Conservation (phyloP, 2,797 vertebrate species). For the Hyperoplus lanceolatus region DNA sequence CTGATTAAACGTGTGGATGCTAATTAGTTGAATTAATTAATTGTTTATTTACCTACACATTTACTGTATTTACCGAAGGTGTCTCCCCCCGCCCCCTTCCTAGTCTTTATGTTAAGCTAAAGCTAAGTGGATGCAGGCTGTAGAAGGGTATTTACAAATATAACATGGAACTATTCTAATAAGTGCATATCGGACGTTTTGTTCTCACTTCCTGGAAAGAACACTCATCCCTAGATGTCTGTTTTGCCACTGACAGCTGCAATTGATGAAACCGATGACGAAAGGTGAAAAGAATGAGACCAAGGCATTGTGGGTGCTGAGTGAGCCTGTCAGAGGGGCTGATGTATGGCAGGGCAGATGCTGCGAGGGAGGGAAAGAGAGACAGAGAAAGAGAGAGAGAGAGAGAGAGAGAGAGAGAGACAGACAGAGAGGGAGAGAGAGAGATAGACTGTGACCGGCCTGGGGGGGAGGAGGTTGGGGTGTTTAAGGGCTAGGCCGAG, state of each 20-base stretch:
- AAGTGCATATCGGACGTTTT: background rate
- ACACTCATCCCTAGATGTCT: conserved; percentile 21
- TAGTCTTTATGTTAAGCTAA: no score
- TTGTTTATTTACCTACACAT: no score
- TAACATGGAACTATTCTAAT: background rate
- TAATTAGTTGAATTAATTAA: no score
- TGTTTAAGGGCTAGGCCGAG: conserved; percentile 55
- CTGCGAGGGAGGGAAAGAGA: conserved; percentile 19
- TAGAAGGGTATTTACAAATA: no score
- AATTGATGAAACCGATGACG: conserved; percentile 55
- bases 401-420: background rate
- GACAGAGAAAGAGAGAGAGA: conserved; percentile 19
- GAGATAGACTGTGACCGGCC: no score
- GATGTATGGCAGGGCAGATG: conserved; percentile 81
- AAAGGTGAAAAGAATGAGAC: conserved; percentile 69
- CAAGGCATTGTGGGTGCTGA: conserved; percentile 63
- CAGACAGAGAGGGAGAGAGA: no score
- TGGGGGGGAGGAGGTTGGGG: conserved; percentile 21
- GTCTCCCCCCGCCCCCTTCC: no score
- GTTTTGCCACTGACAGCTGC: conserved; percentile 60
- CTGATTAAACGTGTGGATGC: no score
- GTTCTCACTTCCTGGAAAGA: conserved; percentile 36
- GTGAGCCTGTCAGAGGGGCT: conserved; percentile 76
- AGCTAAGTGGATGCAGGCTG: no score
- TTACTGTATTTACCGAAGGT: no score